Conservation (phyloP, 2,888 invertebrate species). For the Piscicola geometra region DNA sequence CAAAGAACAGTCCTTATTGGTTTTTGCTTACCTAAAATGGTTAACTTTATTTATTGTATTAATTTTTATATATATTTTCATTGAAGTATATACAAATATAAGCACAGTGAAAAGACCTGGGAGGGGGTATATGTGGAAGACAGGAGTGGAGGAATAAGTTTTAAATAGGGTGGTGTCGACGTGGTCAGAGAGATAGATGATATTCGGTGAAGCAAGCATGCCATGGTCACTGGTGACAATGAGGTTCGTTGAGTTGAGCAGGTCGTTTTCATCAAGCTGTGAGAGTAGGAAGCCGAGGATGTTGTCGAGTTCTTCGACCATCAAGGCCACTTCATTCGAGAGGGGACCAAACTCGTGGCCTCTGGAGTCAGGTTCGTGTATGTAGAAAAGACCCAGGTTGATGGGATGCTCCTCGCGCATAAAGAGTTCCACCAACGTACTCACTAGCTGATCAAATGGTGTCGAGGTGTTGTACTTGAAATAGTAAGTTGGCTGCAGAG, state of each 20-base stretch:
- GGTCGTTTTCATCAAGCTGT: conserved; percentile 58
- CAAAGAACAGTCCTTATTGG: no score
- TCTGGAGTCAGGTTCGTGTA: conserved; percentile 66
- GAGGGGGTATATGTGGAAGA: conserved; percentile 63
- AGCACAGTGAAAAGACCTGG: conserved; percentile 45
- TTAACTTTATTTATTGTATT: no score
- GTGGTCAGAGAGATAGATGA: conserved; percentile 36
- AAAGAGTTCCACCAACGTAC: conserved; percentile 51
- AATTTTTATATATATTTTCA: no score
- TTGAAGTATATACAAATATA: no score
- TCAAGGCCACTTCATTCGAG: conserved; percentile 55
- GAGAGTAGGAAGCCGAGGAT: conserved; percentile 59
- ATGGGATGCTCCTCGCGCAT: conserved; percentile 59
- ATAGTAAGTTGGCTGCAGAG: conserved; percentile 45
- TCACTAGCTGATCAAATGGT: conserved; percentile 46
- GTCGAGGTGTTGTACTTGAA: conserved; percentile 50
- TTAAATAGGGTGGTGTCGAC: conserved; percentile 58
- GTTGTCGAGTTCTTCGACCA: conserved; percentile 58
- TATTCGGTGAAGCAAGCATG: conserved; percentile 34
- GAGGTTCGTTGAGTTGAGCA: conserved; percentile 63
- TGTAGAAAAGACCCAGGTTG: conserved; percentile 67
- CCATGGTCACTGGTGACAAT: conserved; percentile 72
- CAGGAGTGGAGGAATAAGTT: conserved; percentile 61
- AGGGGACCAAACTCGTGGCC: conserved; percentile 63
- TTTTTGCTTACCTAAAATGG: no score